Conservation (phyloP, 2,888 invertebrate genomes). For the Seira ritae region DNA sequence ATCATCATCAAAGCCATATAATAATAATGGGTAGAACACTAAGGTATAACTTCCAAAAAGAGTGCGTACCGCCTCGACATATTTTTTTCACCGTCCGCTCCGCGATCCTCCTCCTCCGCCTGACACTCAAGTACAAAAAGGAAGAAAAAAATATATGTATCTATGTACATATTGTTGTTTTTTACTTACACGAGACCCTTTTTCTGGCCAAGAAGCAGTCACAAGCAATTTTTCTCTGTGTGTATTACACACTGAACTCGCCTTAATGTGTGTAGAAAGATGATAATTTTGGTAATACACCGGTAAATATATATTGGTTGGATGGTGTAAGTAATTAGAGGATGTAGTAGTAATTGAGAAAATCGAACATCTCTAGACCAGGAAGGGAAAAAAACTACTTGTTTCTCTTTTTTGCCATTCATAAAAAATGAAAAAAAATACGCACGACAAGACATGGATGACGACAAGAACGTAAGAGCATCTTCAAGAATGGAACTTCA, state of each 20-base stretch:
- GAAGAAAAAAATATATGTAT: not conserved
- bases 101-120: too few relatives aligned
- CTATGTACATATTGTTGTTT: too few relatives aligned
- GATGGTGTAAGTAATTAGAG: conserved; percentile 53
- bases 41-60: conserved; percentile 35
- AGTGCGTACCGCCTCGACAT: conserved; percentile 10
- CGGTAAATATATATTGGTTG: conserved; percentile 17
- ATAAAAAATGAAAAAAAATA: conserved; percentile 28
- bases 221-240: too few relatives aligned
- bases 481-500: too few relatives aligned
- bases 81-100: not conserved
- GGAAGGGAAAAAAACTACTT: conserved; percentile 25
- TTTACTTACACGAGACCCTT: too few relatives aligned
- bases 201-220: not conserved
- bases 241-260: not conserved
- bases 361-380: conserved; percentile 22
- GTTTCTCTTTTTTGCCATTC: conserved; percentile 35
- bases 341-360: conserved; percentile 64
- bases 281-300: conserved; percentile 59
- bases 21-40: too few relatives aligned
- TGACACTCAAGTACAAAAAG: conserved; percentile 14
- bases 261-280: conserved; percentile 60
- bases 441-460: not conserved
- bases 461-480: too few relatives aligned
- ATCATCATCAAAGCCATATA: conserved; percentile 16